Evolutionary conservation across 2,113 vertebrate species (phyloP), one percentile per base, ranked within the genome.

Genomic region (Menidia beryllina): DNA sequence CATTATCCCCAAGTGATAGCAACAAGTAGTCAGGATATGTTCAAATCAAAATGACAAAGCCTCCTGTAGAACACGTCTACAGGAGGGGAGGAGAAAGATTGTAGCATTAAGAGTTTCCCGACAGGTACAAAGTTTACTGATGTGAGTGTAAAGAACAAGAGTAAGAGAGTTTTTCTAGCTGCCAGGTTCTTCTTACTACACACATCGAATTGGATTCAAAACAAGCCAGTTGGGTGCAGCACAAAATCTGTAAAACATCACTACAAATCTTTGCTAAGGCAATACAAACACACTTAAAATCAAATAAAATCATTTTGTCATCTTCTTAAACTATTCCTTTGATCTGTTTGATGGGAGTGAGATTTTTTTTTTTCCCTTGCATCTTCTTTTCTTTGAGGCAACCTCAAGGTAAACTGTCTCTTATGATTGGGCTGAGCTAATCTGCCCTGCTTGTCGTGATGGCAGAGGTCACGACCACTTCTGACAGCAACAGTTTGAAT

Each of bases 151-250:
- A 78, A 65, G 54, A 75, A 49, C 26, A 66, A 45, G 69, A 79
- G 64, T 36, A 27, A 36, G 45, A 30, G 30, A 72, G 34, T 24
- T 63, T 5, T 79, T 69, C 45, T 52, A 80, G 38, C 83, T 78
- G 72, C 50, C 73, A 73, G 81, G 52, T 56, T 79, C 72, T 47
- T 54, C 69, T 69, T 17, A 14, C 56, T 84, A 76, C 56, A 61
- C 83, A 75, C 54, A 64, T 41, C 47, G 77, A 84, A 86, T 80
- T 88, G 70, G 75, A 91, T 83, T 84, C 65, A 82, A 86, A 91
- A 89, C 82, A 87, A 85, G 67, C 63, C 81, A 54, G 38, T 56
- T 19, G 8, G 56, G 63, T 64, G 55, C 26, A 10, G 50, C 51
- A 17, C 49, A 67, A 64, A 54, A 26, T 56, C 68, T 73, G 53